Evolutionary conservation across 2,113 vertebrate species (phyloP), one percentile per base, ranked within the genome.

Genomic region (Tor tambroides): DNA sequence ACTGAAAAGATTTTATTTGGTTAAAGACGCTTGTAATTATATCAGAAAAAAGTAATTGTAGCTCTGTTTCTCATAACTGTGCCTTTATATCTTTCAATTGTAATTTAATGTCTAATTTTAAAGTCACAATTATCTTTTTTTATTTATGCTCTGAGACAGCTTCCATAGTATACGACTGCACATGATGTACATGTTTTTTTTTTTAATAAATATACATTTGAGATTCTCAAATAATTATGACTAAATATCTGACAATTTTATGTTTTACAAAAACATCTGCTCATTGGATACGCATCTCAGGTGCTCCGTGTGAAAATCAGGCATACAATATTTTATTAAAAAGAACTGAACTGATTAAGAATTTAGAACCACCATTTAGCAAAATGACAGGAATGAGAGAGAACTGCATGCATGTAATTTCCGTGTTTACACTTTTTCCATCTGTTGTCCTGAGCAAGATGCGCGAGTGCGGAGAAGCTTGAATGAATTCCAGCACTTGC

Each of bases 401-500:
- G 41, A 82, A 21, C 2, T 28, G 80, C 7, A 49, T 30, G n/a
- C 15, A 10, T 71, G 72, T 35, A 23, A 41, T 78, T 63, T 69
- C 17, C n/a, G 6, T n/a, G n/a, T 32, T 23, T 75, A 30, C 9
- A 65, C 21, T 49, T 69, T 82, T 63, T n/a, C 61, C 30, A 43
- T 41, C 61, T 54, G 30, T 86, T 38, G 38, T 69, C 65, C 77
- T 72, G 76, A 86, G 49, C 38, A 35, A 86, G 61, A 80, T 69
- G 38, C 61, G 59, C 61, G 28, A 49, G 56, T 43, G 46, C 63
- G 19, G 54, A 71, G 77, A 72, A 30, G 86, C 80, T 81, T 87
- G 85, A 87, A 54, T 82, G 69, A 61, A 76, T 75, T 75, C 35
- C 56, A 87, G 51, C 54, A 32, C 69, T 83, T 76, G 35, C 71